Base-by-base conservation (phyloP, 2,797 vertebrate species). In the Mormyrus proboscirostris region DNA sequence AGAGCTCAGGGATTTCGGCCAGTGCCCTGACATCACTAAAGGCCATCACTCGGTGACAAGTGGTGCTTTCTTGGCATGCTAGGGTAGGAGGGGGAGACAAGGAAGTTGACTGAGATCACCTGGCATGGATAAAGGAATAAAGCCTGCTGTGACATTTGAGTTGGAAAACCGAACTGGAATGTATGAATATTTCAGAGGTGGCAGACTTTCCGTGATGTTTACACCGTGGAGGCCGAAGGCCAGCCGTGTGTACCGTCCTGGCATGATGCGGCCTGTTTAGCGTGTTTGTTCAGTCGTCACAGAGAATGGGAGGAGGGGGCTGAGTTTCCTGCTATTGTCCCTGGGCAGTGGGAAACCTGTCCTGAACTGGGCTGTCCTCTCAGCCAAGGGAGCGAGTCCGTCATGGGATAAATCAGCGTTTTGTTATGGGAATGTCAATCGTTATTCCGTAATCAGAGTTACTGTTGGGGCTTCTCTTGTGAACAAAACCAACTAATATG, bases 191-290 rank as follows among this genome's bases (percentile, higher is more conserved):
- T 50, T 86, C 82, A 51, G 44, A 29, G 7, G 91, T 94, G 94
- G 95, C 83, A 94, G 93, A 95, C 87, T 91, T 91, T 90, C 91
- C 88, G 86, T 92, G 93, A 93, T 94, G 94, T 94, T 95, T 95
- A 94, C 94, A 94, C 93, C 91, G 92, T 65, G 87, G 93, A 90
- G 92, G 94, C 93, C 92, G 94, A 93, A 91, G 38, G n/a, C 25
- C 55, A 90, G 57, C 91, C 92, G 7, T 90, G 91, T 91, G 9
- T 38, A 44, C 51, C 12, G 12, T 91, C 91, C 91, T 76, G 73
- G 88, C 87, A 44, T 2, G 9, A 50, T 50, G 22, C 4, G 2
- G 22, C 79, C 55, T 38, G 88, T 44, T 25, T 53, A n/a, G 25
- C 14, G 5, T 49, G 50, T 55, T 38, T 53, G 50, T 19, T 86